phyloP scores from a whole-genome alignment of 1,140 invertebrate species.

The Ceratosolen fusciceps region DNA sequence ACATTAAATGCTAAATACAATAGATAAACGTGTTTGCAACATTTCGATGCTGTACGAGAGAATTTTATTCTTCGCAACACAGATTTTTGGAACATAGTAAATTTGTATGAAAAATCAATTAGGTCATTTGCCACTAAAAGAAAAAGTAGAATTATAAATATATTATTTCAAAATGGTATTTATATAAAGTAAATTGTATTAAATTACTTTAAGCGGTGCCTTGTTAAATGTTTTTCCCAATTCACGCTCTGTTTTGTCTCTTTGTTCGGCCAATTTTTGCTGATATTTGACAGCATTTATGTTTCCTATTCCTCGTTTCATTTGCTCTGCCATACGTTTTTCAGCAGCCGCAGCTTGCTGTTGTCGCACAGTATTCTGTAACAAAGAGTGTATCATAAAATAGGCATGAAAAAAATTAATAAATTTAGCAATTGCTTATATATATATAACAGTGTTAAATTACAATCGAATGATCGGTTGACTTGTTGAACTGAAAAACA shows the following conservation, averaged over 20 bases:
- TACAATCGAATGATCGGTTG: no score
- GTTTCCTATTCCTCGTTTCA: conserved; percentile 72
- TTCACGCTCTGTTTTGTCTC: conserved; percentile 61
- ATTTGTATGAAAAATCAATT: neutral
- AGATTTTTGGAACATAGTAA: neutral
- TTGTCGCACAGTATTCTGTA: conserved; percentile 68
- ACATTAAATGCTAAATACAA: conserved; percentile 6
- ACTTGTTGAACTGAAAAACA: no score
- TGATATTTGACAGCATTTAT: conserved; percentile 70
- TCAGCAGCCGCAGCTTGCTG: conserved; percentile 74
- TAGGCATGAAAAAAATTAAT: no score
- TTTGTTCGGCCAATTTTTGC: conserved; percentile 66
- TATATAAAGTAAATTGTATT: neutral
- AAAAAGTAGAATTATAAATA: conserved; percentile 22
- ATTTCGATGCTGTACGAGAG: neutral
- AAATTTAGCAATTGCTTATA: no score
- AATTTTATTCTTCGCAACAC: neutral
- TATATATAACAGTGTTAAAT: no score
- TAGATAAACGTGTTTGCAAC: neutral
- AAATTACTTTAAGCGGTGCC: conserved; percentile 55
- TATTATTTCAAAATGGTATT: neutral
- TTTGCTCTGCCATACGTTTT: conserved; percentile 67
- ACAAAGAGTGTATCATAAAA: neutral
- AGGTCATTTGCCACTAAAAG: conserved; percentile 61
- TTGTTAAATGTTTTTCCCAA: conserved; percentile 51